A percentile compares a stretch with the other conserved stretches of the same genome.
These are phyloP conservation scores for Gallinago stenura DNA, from an alignment of 2,797 vertebrate genomes.

Conservation along the genomic window DNA sequence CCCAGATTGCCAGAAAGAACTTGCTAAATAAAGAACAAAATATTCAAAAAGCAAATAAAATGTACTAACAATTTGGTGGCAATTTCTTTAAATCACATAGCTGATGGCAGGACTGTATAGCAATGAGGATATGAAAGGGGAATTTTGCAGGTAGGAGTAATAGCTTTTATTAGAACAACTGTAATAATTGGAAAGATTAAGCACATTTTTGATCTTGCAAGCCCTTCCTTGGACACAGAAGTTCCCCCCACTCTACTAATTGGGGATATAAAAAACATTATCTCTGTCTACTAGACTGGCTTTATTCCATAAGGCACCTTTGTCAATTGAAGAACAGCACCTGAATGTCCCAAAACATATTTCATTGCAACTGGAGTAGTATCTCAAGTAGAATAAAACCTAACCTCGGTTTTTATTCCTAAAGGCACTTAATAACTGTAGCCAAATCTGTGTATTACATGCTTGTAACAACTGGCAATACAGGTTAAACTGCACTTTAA, in stretches of 20 bases:
- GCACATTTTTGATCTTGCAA: not conserved
- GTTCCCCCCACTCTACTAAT: not conserved
- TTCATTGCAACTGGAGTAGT: not conserved
- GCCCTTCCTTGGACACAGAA: not conserved
- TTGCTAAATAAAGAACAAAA: not conserved
- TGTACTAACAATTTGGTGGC: not conserved
- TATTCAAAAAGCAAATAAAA: not conserved
- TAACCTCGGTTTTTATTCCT: not conserved
- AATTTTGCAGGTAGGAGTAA: not conserved
- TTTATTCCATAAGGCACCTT: not conserved
- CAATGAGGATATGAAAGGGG: not conserved
- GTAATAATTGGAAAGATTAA: not conserved
- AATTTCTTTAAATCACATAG: not conserved
- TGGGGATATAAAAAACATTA: not conserved
- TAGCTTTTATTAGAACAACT: not conserved
- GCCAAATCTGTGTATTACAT: not conserved
- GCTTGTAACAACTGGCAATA: constrained; percentile 19
- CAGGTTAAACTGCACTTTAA: constrained; percentile 30
- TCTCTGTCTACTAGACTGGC: not conserved
- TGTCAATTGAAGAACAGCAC: not conserved
- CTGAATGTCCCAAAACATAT: not conserved
- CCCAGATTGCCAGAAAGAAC: not conserved
- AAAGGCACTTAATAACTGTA: not conserved
- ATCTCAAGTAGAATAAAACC: not conserved
- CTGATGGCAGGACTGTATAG: not conserved